phyloP scores from a whole-genome alignment of 2,113 vertebrate species.

The Eudyptes chrysolophus region DNA sequence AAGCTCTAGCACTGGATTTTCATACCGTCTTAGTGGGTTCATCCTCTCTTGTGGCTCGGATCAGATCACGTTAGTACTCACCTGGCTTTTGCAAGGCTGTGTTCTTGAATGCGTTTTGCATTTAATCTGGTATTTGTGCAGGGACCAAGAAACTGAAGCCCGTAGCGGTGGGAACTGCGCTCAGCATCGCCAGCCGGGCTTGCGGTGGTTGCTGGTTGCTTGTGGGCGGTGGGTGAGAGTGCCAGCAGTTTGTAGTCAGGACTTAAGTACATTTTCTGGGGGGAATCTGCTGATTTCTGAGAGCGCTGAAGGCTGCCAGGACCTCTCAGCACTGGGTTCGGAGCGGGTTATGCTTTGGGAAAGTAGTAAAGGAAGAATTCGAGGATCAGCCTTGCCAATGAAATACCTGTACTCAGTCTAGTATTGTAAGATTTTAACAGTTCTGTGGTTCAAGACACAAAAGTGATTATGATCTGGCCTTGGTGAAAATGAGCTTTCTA shows the following conservation, averaged over 20 bases:
- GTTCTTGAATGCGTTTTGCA: rapidly evolving
- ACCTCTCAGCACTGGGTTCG: neutral
- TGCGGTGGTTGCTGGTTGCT: rapidly evolving
- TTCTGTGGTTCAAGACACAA: neutral
- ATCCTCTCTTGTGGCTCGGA: rapidly evolving
- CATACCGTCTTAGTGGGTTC: rapidly evolving
- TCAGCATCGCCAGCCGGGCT: rapidly evolving
- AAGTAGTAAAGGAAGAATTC: neutral
- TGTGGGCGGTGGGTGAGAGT: too few relatives aligned
- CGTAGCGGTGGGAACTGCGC: rapidly evolving
- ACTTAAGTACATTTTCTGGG: neutral
- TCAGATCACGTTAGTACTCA: neutral
- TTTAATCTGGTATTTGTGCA: neutral
- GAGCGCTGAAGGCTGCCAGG: neutral
- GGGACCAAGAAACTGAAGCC: neutral
- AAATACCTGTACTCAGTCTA: neutral
- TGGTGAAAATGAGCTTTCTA: neutral
- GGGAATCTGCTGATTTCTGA: neutral
- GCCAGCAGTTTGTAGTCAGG: neutral
- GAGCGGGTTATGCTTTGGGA: neutral
- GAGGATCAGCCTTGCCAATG: neutral
- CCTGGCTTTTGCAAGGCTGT: neutral
- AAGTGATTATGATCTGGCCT: neutral
- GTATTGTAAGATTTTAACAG: neutral
- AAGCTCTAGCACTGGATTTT: neutral